A percentile compares a stretch with the other conserved stretches of the same genome.
These are phyloP conservation scores for Apotomis betuletana DNA, from an alignment of 2,888 invertebrate genomes.

Conservation along the genomic window DNA sequence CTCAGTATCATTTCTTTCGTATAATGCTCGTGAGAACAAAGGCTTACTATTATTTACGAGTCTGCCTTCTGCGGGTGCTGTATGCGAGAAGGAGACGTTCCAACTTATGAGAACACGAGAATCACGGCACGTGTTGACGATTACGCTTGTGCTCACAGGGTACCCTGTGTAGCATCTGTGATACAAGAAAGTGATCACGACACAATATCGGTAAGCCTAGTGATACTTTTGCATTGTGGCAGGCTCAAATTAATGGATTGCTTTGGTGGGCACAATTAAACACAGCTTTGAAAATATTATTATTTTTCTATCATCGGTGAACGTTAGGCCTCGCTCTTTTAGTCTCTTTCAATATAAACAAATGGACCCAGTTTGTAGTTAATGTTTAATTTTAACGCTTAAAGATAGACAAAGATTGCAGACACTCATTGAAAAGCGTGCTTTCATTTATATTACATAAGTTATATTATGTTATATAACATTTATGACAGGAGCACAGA, in stretches of 20 bases:
- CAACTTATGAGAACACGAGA: constrained; percentile 78
- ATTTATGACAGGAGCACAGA: constrained; percentile 17
- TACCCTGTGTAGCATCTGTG: constrained; percentile 80
- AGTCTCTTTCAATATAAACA: constrained; percentile 38
- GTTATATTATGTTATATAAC: constrained; percentile 5
- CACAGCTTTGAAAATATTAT: constrained; percentile 53
- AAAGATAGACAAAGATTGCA: constrained; percentile 29
- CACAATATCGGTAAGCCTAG: constrained; percentile 79
- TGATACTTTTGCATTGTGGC: constrained; percentile 75
- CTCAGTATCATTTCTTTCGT: constrained; percentile 78
- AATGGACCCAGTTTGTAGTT: constrained; percentile 20
- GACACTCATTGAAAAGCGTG: constrained; percentile 40
- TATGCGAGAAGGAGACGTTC: constrained; percentile 92
- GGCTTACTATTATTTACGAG: constrained; percentile 79
- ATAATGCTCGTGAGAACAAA: constrained; percentile 84
- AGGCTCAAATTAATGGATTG: constrained; percentile 68
- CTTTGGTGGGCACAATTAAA: constrained; percentile 68
- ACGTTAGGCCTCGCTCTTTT: constrained; percentile 36
- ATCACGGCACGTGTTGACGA: constrained; percentile 78
- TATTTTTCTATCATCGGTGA: constrained; percentile 72
- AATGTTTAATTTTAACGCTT: constrained; percentile 31
- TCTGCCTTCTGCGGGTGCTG: constrained; percentile 93
- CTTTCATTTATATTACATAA: constrained; percentile 27
- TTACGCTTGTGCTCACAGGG: constrained; percentile 77
- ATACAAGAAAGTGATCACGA: constrained; percentile 80